Percentiles rank a stretch among this genome's conserved stretches.
These are phyloP conservation scores for Heliconius hewitsoni DNA, from an alignment of 1,140 invertebrate species.

Conservation along the genomic window DNA sequence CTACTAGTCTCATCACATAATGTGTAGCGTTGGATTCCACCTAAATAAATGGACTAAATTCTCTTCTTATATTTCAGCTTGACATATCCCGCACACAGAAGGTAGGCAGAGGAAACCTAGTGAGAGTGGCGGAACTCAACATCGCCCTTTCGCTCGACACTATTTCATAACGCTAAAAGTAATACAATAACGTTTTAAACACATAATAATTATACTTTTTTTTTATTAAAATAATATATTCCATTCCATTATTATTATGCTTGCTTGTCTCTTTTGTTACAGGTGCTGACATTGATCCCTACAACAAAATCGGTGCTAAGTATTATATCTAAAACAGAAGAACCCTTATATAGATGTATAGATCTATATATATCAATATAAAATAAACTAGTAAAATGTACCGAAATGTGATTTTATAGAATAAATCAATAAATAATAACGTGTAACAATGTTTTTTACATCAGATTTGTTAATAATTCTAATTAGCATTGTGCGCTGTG, in stretches of 20 bases:
- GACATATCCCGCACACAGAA: neutral
- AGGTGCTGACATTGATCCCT: neutral
- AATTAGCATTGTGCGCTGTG: slow-evolving; percentile 29
- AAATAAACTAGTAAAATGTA: neutral
- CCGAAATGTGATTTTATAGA: neutral
- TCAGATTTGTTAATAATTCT: neutral
- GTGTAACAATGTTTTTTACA: neutral
- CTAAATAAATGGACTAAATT: neutral
- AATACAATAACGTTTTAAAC: too few relatives aligned
- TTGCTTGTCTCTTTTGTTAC: neutral
- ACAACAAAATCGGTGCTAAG: too few relatives aligned
- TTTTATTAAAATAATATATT: too few relatives aligned
- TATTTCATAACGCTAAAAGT: too few relatives aligned
- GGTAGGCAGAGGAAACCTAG: too few relatives aligned
- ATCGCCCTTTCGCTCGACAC: too few relatives aligned
- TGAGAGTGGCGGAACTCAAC: too few relatives aligned
- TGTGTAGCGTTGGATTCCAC: too few relatives aligned
- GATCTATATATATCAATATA: neutral
- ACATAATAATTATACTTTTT: too few relatives aligned
- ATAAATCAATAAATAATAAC: neutral
- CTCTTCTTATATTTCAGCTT: neutral
- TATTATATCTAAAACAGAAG: too few relatives aligned
- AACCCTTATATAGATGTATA: neutral
- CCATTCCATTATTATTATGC: too few relatives aligned
- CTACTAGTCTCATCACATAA: too few relatives aligned